A percentile compares a stretch with the other conserved stretches of the same genome.
Evolutionary conservation across 2,113 vertebrate species (phyloP).

Genomic region (Motacilla tschutschensis): DNA sequence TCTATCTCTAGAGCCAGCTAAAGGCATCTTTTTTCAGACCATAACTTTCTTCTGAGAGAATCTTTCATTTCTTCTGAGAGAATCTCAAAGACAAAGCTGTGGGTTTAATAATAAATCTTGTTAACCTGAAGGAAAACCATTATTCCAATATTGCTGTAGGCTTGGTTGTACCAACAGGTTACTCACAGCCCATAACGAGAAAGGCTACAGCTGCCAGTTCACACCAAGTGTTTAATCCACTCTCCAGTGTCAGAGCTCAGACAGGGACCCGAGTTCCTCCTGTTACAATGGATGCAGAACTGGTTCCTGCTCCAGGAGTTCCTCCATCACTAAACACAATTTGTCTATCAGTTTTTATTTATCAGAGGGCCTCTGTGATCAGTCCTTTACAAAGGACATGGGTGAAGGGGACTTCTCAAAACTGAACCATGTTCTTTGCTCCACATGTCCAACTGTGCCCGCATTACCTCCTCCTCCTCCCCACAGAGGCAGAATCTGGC

Average conservation of each 20-base stretch:
- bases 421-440: background rate
- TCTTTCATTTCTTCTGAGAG: background rate
- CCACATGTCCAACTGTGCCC: background rate
- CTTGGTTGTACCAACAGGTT: background rate
- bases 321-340: background rate
- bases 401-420: background rate
- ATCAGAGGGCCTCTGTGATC: background rate
- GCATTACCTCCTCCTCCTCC: background rate
- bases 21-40: background rate
- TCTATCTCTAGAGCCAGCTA: background rate
- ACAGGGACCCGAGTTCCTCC: background rate
- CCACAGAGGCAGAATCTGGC: background rate
- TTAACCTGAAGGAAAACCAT: background rate
- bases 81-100: background rate
- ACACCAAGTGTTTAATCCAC: background rate
- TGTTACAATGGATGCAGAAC: background rate
- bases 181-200: background rate
- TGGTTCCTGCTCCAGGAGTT: background rate
- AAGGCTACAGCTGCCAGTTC: background rate
- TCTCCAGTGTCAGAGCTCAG: background rate
- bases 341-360: background rate
- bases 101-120: background rate
- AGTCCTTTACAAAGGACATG: background rate
- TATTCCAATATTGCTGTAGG: background rate
- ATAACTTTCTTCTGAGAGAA: background rate